Percentiles rank a stretch among this genome's conserved stretches.
These are phyloP conservation scores for Mergus octosetaceus DNA, from an alignment of 2,797 vertebrate genomes.

Conservation along the genomic window DNA sequence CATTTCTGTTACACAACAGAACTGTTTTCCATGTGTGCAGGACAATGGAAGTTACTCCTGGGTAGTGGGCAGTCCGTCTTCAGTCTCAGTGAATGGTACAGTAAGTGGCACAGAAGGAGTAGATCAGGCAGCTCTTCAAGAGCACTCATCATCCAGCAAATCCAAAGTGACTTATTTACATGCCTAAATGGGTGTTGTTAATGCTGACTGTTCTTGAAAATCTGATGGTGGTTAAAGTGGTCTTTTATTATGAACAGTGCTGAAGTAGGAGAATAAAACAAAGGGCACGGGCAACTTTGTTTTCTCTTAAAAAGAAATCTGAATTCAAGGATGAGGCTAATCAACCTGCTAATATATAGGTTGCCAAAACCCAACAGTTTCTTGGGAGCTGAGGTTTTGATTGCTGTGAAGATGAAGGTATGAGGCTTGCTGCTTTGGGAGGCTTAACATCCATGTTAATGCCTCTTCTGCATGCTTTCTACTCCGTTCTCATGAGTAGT, in stretches of 20 bases:
- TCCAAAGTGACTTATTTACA: not conserved
- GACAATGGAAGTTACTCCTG: not conserved
- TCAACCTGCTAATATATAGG: not conserved
- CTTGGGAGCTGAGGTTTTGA: not conserved
- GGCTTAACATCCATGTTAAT: not conserved
- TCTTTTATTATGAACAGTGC: not conserved
- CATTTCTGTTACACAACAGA: not conserved
- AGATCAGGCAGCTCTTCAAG: not conserved
- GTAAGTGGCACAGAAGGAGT: not conserved
- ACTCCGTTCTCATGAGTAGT: not conserved
- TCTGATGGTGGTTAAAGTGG: not conserved
- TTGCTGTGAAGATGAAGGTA: slow-evolving; percentile 2
- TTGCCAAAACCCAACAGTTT: not conserved
- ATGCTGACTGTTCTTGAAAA: slow-evolving; percentile 22
- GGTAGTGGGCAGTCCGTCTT: not conserved
- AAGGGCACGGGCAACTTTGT: not conserved
- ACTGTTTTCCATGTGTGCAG: accelerated
- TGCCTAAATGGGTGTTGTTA: not conserved
- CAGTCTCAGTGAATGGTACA: not conserved
- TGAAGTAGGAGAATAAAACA: not conserved
- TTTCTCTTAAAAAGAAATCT: slow-evolving; percentile 19
- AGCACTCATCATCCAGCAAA: not conserved
- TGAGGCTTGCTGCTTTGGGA: not conserved
- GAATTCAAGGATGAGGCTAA: not conserved
- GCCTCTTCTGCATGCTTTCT: not conserved